Percentiles rank a stretch among this genome's conserved stretches.
These are phyloP conservation scores for Chorisops tibialis DNA, from an alignment of 2,888 invertebrate species.

Conservation along the genomic window DNA sequence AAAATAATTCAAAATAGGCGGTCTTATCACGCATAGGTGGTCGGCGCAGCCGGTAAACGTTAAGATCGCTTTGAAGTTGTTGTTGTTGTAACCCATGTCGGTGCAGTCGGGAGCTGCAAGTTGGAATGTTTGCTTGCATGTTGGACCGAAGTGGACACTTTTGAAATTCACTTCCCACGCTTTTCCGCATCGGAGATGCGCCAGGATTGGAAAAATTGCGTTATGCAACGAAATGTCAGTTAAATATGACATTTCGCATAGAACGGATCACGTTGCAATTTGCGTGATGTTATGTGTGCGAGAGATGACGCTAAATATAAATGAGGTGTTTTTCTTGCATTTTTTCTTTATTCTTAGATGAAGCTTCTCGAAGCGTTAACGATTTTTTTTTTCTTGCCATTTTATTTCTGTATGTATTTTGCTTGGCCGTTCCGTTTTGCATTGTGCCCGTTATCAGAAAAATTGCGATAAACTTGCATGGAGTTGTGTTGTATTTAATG, in stretches of 20 bases:
- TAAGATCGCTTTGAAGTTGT: no score
- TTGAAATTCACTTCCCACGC: neutral
- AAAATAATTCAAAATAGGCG: no score
- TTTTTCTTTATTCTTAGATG: neutral
- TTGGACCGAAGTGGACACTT: neutral
- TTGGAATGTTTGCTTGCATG: no score
- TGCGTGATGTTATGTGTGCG: constrained; percentile 20
- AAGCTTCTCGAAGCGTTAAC: neutral
- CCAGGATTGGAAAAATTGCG: no score
- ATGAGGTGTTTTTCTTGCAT: neutral
- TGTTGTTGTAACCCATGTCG: no score
- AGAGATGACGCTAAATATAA: constrained; percentile 3
- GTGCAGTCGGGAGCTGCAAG: no score
- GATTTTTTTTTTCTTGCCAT: neutral
- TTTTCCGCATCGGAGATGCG: no score
- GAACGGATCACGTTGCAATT: constrained; percentile 22
- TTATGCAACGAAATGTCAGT: no score
- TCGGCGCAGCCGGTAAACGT: no score
- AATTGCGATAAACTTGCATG: constrained; percentile 19
- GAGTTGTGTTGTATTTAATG: constrained; percentile 3
- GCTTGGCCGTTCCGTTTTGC: neutral
- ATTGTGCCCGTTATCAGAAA: constrained; percentile 12
- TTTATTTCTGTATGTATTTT: neutral
- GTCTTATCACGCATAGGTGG: no score
- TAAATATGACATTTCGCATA: neutral